Evolutionary conservation across 1,140 invertebrate genomes (phyloP), one percentile per base, ranked within the genome.

Genomic region (Ceratoteleas bidentatus): DNA sequence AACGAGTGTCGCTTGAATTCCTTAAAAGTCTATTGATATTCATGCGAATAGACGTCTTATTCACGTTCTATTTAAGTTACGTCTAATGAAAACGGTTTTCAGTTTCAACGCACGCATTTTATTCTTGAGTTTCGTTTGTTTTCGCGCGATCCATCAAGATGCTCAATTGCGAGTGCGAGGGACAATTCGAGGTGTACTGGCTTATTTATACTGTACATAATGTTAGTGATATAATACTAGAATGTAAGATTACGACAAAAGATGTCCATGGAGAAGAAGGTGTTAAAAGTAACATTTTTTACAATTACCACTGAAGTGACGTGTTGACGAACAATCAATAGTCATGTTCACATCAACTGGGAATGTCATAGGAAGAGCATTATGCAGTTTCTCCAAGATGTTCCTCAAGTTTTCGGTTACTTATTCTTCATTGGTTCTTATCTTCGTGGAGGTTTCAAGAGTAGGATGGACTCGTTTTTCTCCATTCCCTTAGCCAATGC

Each of bases 121-220:
- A 56, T 24, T 24, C 24, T 7, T 64, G 54, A n/a, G 34, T 75
- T 68, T 57, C 13, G 62, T 66, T 79, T 14, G 62, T 45, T 13
- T 15, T 54, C 50, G 33, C 10, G 54, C 52, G 38, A 52, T 76
- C 56, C 72, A 5, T 72, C 75, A 80, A 43, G 50, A 84, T 84
- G 83, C 83, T 84, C 83, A 84, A 84, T 64, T 74, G 56, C 77
- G 80, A 81, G 72, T 81, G 72, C 65, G 43, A 58, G 60, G 69
- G 74, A 68, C 69, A 73, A 83, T 57, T 78, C 50, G 61, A 74
- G 72, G 69, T 69, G 79, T 76, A 72, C 58, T 81, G 61, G 53
- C 76, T 83, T 83, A 85, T 85, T 83, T 85, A 84, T 81, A 81
- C 57, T 85, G 84, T 84, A 84, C 24, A 84, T 85, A 84, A 81